Evolutionary conservation across 2,113 vertebrate species (phyloP), one percentile per base, ranked within the genome.

Genomic region (Solea solea): DNA sequence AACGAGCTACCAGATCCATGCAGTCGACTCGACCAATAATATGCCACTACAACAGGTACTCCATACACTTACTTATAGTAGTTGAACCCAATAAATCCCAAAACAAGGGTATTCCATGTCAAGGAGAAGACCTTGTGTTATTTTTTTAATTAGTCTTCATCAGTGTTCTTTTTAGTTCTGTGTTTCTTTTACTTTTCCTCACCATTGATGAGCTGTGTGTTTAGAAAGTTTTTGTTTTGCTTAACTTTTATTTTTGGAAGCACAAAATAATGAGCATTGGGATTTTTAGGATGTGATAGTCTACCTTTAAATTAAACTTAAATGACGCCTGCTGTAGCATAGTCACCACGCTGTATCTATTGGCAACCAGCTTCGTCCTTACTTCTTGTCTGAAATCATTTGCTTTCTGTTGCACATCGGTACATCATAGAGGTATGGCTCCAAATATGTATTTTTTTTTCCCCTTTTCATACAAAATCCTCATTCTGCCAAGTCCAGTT

Each of bases 21-120:
- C 40, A 11, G 21, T 72, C 52, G 13, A 12, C 45, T 72, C 49
- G 34, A 50, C 7, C 28, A 39, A 25, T 7, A 54, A 9, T 66
- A 13, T 59, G 42, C 1, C 34, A 46, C 61, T 57, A 12, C 7
- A 59, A 69, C 74, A 79, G 61, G 74, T 73, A 61, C 60, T 63
- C 40, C 6, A 8, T 51, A 11, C 21, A 7, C 53, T 54, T 21
- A 21, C 21, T 21, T 21, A 21, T 21, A 21, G 21, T 21, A 48
- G 9, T 58, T 40, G 51, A 48, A 16, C 27, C 12, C 15, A 69
- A 56, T 21, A 55, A 12, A 53, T 7, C 28, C 11, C 40, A 62
- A 12, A 14, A 46, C 12, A 25, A 7, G 41, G n/a, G n/a, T 25
- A 12, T 50, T 9, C 3, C 57, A 64, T 7, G 21, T 57, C 41